phyloP scores from a whole-genome alignment of 2,888 invertebrate genomes.

The Criorhina ranunculi region DNA sequence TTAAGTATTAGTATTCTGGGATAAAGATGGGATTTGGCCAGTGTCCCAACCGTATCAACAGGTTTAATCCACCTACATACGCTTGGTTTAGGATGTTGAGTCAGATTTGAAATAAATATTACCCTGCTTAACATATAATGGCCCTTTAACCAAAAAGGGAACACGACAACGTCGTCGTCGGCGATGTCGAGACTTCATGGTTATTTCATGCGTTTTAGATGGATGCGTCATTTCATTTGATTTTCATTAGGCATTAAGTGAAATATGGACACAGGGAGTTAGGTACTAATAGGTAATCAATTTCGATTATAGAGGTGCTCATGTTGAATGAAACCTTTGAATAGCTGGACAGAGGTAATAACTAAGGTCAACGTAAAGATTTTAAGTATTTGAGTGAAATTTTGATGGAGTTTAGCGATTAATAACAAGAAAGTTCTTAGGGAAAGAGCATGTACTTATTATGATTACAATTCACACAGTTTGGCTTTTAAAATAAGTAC shows the following conservation, averaged over 20 bases:
- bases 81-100: neutral
- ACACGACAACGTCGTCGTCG: neutral
- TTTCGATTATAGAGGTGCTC: conserved; percentile 17
- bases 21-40: conserved; percentile 21
- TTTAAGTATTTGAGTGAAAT: neutral
- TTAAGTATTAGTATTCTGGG: conserved; percentile 25
- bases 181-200: conserved; percentile 8
- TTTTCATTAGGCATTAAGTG: conserved; percentile 36
- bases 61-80: conserved; percentile 17
- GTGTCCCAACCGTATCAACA: conserved; percentile 28
- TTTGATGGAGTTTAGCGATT: too few relatives aligned
- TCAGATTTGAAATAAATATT: conserved; percentile 32
- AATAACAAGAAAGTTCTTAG: too few relatives aligned
- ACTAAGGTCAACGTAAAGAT: conserved; percentile 5
- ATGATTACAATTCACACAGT: neutral
- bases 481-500: too few relatives aligned
- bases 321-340: conserved; percentile 2
- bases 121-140: conserved; percentile 31
- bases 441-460: neutral
- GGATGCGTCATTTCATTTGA: conserved; percentile 29
- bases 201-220: conserved; percentile 26
- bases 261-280: conserved; percentile 2
- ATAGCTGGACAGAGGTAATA: neutral
- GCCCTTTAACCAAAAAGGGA: conserved; percentile 23
- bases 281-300: conserved; percentile 29